Percentiles rank a stretch among this genome's conserved stretches.
Evolutionary conservation across 2,888 invertebrate species (phyloP).

Genomic region (Drosophila robusta): DNA sequence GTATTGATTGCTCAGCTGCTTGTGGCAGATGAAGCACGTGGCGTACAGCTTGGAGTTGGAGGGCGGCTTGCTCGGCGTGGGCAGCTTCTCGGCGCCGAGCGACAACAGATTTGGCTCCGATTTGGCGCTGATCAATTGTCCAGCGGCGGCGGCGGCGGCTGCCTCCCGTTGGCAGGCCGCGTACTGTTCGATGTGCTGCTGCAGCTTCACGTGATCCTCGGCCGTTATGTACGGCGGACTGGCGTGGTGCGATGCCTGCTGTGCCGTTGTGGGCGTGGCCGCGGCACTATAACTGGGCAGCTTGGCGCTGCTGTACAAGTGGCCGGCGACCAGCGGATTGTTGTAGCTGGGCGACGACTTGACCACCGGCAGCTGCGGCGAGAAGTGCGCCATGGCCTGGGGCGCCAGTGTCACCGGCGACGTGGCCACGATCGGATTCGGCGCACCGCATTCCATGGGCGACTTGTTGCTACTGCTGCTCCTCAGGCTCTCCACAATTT

Average conservation of each 20-base stretch:
- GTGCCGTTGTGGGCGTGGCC: constrained; percentile 61
- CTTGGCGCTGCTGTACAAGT: constrained; percentile 62
- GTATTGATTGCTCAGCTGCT: constrained; percentile 95
- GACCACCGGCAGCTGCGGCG: constrained; percentile 70
- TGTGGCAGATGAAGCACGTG: constrained; percentile 93
- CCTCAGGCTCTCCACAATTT: constrained; percentile 84
- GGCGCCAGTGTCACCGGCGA: constrained; percentile 65
- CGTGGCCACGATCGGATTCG: constrained; percentile 66
- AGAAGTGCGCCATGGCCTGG: constrained; percentile 68
- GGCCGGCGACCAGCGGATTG: constrained; percentile 42
- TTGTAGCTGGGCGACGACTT: constrained; percentile 64
- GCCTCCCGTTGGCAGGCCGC: constrained; percentile 73
- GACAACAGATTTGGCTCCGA: constrained; percentile 69
- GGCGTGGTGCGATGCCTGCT: constrained; percentile 62
- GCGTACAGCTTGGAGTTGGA: constrained; percentile 87
- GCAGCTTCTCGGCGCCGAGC: constrained; percentile 58
- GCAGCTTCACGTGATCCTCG: constrained; percentile 74
- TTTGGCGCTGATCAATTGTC: constrained; percentile 61
- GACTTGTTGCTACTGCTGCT: constrained; percentile 52
- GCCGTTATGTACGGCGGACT: constrained; percentile 68
- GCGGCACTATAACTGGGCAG: constrained; percentile 56
- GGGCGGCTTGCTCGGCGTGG: constrained; percentile 76
- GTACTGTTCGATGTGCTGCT: constrained; percentile 80
- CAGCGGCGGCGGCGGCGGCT: constrained; percentile 59
- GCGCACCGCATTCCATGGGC: constrained; percentile 61